These are phyloP conservation scores for Agrotis clavis DNA, from an alignment of 2,888 invertebrate genomes.

Conservation along the genomic window DNA sequence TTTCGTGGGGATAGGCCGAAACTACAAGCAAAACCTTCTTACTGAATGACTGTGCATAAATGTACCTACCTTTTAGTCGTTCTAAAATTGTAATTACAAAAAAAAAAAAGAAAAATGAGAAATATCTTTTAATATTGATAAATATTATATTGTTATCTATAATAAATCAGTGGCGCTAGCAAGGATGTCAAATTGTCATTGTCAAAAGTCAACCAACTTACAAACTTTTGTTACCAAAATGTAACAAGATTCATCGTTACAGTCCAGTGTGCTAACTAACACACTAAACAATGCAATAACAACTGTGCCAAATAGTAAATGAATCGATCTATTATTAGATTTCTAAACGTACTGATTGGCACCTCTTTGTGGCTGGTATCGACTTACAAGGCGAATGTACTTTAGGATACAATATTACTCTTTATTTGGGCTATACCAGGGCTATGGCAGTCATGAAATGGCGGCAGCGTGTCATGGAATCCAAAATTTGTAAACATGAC, in stretches of 20 bases:
- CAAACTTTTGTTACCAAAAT: no score
- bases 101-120: no score
- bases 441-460: no score
- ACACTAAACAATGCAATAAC: slow-evolving; percentile 9
- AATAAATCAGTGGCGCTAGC: no score
- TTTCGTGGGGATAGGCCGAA: background rate
- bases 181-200: no score
- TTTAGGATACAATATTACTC: background rate
- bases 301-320: slow-evolving; percentile 57
- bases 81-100: background rate
- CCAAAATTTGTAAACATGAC: background rate
- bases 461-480: no score
- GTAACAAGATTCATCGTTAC: slow-evolving; percentile 1
- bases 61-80: background rate
- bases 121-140: no score
- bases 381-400: background rate
- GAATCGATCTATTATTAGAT: slow-evolving; percentile 56
- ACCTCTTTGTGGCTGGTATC: slow-evolving; percentile 1
- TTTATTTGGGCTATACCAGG: no score
- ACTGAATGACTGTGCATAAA: background rate
- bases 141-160: no score
- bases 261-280: slow-evolving; percentile 7
- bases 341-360: slow-evolving; percentile 45
- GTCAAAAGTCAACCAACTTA: no score
- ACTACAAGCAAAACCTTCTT: background rate